Base-by-base conservation (phyloP, 2,888 invertebrate species). In the Adela reaumurella region DNA sequence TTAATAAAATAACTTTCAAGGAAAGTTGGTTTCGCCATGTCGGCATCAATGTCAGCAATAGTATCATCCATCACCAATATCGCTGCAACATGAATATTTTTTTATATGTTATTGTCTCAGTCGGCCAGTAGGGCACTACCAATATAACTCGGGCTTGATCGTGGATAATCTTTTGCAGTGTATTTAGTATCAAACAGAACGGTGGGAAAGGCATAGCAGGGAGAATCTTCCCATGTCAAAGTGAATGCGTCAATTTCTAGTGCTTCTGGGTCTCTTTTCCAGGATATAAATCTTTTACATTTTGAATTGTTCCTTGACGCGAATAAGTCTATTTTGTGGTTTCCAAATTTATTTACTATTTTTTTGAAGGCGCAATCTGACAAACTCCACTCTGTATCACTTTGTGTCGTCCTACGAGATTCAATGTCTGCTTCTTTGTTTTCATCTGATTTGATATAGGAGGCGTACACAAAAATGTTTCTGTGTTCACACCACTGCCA, bases 271-370 rank as follows among this genome's bases (percentile, higher is more conserved):
- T 45, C 45, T 24, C 19, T 19, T 5, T 45, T 17, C 45, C 45
- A 45, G 3, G 45, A 45, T 19, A 45, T 29, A 46, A 49, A 51
- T 17, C 6, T 29, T 29, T 29, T 10, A 48, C 57, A 57, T 50
- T 58, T 57, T 3, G 46, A 47, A 46, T 60, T 59, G 2, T 52
- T n/a, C 1, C 56, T 43, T 19, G 47, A 51, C 0, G 57, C 58
- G 29, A 58, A 59, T 8, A 59, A 17, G 29, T 59, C 57, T 2
- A 58, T 55, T 0, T 54, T 16, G 16, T 57, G 57, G 1, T 8
- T 1, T 2, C 56, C 53, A 48, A 57, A 54, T 18, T 2, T 24
- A 18, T 47, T n/a, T 6, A 28, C 20, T 11, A 54, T 46, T 8
- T 3, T n/a, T 41, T 10, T 28, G 45, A 48, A 54, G 1, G 49